phyloP scores from a whole-genome alignment of 37 sponge, comb jelly and placozoan genomes.

The Mnemiopsis leidyi region DNA sequence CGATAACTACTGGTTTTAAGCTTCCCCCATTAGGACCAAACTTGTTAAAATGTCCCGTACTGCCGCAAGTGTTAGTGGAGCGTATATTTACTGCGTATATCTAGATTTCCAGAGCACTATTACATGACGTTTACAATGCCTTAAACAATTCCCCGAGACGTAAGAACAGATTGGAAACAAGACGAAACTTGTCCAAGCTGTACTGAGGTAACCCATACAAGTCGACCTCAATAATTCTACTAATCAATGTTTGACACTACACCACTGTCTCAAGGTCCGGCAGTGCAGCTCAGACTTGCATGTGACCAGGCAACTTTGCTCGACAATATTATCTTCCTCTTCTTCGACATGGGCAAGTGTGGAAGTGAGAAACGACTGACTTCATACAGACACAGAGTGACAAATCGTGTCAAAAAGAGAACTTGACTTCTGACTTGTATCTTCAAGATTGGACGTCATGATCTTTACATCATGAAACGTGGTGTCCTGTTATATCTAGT shows the following conservation, averaged over 20 bases:
- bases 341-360: background rate
- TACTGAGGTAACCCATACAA: background rate
- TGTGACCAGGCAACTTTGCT: background rate
- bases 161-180: background rate
- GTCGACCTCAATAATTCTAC: background rate
- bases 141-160: background rate
- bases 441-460: too few relatives aligned
- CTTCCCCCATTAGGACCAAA: background rate
- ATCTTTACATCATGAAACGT: too few relatives aligned
- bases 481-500: too few relatives aligned
- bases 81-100: too few relatives aligned
- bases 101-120: too few relatives aligned
- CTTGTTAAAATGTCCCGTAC: background rate
- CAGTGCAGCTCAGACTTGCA: background rate
- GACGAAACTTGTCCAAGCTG: background rate
- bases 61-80: too few relatives aligned
- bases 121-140: too few relatives aligned
- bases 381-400: too few relatives aligned
- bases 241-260: background rate
- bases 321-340: background rate
- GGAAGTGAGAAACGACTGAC: background rate
- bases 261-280: background rate
- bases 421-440: too few relatives aligned
- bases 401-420: too few relatives aligned
- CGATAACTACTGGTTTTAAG: background rate